A percentile compares a stretch with the other conserved stretches of the same genome.
Conservation (phyloP, 1,140 invertebrate species). For the Melitaea cinxia region DNA sequence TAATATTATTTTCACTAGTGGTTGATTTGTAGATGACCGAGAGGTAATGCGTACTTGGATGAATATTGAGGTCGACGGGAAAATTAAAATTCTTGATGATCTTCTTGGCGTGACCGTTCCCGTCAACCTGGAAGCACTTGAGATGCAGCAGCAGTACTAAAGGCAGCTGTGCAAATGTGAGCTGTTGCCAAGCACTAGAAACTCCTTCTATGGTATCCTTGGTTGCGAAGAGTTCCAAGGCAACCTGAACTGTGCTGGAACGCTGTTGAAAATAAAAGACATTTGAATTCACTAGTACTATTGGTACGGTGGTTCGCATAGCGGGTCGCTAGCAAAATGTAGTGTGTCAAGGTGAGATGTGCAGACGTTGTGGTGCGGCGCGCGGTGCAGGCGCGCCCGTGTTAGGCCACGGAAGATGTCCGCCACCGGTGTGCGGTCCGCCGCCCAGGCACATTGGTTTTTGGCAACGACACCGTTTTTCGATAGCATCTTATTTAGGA, state of each 20-base stretch:
- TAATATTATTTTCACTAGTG: too few relatives aligned
- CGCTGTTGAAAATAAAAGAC: slow-evolving; percentile 83
- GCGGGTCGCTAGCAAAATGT: too few relatives aligned
- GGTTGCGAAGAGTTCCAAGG: slow-evolving; percentile 91
- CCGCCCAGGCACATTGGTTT: slow-evolving; percentile 83
- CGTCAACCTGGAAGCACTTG: slow-evolving; percentile 93
- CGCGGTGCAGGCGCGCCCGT: slow-evolving; percentile 90
- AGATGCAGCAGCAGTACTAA: slow-evolving; percentile 93
- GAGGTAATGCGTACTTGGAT: slow-evolving; percentile 88
- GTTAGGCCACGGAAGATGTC: slow-evolving; percentile 96
- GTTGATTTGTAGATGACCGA: too few relatives aligned
- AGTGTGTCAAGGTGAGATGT: too few relatives aligned
- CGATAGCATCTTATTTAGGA: slow-evolving; percentile 58
- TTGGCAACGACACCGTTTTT: slow-evolving; percentile 57
- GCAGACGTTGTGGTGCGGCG: slow-evolving; percentile 87
- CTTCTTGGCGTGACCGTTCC: slow-evolving; percentile 92
- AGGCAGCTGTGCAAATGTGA: slow-evolving; percentile 93
- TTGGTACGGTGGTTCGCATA: too few relatives aligned
- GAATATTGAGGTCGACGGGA: slow-evolving; percentile 94
- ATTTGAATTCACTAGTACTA: too few relatives aligned
- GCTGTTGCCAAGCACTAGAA: slow-evolving; percentile 91
- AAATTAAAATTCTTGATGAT: slow-evolving; percentile 95
- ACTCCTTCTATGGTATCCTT: slow-evolving; percentile 93
- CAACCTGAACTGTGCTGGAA: slow-evolving; percentile 90
- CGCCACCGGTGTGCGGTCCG: slow-evolving; percentile 92